A percentile compares a stretch with the other conserved stretches of the same genome.
Conservation (phyloP, 2,797 vertebrate genomes). For the Carcharodon carcharias region DNA sequence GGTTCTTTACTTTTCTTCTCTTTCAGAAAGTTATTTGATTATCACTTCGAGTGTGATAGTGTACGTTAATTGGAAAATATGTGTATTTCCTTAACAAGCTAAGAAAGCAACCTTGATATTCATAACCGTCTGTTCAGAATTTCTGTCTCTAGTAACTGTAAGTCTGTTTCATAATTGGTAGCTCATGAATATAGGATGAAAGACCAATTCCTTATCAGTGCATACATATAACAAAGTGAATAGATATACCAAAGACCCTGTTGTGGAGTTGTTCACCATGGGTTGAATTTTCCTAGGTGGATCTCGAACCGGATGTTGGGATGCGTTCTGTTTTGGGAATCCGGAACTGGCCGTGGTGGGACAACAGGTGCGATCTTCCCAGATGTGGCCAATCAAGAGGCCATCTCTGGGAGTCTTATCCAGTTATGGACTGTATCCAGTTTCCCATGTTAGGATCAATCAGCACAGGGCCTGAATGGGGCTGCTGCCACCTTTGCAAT, state of each 20-base stretch:
- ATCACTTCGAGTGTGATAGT: neutral
- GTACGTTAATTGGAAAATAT: neutral
- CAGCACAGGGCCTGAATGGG: too few species aligned
- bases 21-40: neutral
- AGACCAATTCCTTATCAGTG: neutral
- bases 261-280: neutral
- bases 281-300: neutral
- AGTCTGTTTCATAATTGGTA: neutral
- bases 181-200: neutral
- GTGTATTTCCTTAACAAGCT: too few species aligned
- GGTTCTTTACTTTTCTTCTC: neutral
- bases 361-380: neutral
- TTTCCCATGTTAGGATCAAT: neutral
- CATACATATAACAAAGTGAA: neutral
- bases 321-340: too few species aligned
- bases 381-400: too few species aligned
- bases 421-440: neutral
- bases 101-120: neutral
- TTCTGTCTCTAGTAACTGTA: neutral
- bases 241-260: neutral
- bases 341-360: too few species aligned
- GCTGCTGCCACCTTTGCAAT: neutral
- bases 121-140: neutral
- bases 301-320: neutral
- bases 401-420: too few species aligned